Conservation (phyloP, 2,888 invertebrate species). For the Copidosoma aretas region DNA sequence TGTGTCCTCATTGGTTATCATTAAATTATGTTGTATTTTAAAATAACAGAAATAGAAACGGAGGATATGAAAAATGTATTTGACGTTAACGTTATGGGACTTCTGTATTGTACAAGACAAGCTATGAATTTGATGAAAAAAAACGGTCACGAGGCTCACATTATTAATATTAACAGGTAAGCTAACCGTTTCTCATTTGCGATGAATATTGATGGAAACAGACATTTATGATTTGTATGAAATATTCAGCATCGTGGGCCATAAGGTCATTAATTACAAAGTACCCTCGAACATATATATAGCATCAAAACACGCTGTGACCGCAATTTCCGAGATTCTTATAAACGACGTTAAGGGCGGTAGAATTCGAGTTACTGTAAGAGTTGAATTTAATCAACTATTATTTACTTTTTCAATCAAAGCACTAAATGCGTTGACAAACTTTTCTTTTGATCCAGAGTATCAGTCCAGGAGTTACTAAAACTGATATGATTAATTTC, state of each 20-base stretch:
- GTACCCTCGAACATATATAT: slow-evolving; percentile 64
- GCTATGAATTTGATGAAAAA: slow-evolving; percentile 50
- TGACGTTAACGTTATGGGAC: slow-evolving; percentile 50
- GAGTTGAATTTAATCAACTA: slow-evolving; percentile 3
- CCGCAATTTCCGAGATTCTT: slow-evolving; percentile 67
- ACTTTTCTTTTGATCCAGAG: slow-evolving; percentile 61
- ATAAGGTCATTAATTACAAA: slow-evolving; percentile 60
- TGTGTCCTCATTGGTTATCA: too few species aligned
- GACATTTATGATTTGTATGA: neutral
- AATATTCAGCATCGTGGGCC: slow-evolving; percentile 58
- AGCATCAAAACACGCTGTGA: slow-evolving; percentile 68
- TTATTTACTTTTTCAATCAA: neutral
- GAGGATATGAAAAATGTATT: slow-evolving; percentile 35
- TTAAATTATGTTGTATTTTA: neutral
- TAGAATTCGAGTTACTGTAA: slow-evolving; percentile 47
- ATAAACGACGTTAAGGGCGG: slow-evolving; percentile 64
- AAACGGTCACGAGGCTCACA: slow-evolving; percentile 45
- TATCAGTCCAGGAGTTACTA: slow-evolving; percentile 70
- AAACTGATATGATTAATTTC: too few species aligned
- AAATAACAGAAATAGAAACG: slow-evolving; percentile 2
- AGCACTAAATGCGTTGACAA: too few species aligned
- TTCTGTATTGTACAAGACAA: slow-evolving; percentile 48
- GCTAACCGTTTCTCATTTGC: neutral
- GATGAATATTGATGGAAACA: neutral
- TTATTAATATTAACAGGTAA: slow-evolving; percentile 51